Percentiles rank a stretch among this genome's conserved stretches.
phyloP scores from a whole-genome alignment of 2,113 vertebrate species.

The Eretmodus cyanostictus region DNA sequence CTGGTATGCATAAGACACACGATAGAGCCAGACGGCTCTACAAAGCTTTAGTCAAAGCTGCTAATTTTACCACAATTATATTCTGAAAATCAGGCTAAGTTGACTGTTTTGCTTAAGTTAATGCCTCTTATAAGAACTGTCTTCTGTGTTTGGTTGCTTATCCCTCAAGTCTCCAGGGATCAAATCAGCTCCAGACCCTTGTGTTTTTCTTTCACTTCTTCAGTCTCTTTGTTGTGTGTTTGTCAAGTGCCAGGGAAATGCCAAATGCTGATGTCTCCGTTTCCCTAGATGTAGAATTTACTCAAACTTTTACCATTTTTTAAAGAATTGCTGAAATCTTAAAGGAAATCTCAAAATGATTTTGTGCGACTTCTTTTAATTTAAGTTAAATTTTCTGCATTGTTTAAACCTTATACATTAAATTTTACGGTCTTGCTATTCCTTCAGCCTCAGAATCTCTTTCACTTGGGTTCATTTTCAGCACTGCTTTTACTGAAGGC shows the following conservation, averaged over 20 bases:
- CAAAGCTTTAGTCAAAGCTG: neutral
- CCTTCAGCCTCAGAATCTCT: neutral
- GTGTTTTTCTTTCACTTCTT: neutral
- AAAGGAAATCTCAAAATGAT: neutral
- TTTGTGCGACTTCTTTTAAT: neutral
- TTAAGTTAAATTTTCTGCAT: neutral
- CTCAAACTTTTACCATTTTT: neutral
- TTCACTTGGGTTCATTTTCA: constrained; percentile 6
- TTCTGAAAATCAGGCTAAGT: neutral
- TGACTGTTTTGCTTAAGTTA: neutral
- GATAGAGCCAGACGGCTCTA: neutral
- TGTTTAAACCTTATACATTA: neutral
- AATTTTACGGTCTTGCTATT: neutral
- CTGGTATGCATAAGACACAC: neutral
- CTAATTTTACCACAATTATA: neutral
- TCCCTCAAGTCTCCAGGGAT: neutral
- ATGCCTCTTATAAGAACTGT: neutral
- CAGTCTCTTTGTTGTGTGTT: neutral
- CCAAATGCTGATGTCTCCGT: neutral
- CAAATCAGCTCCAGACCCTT: neutral
- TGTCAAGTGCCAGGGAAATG: neutral
- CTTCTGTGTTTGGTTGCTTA: neutral
- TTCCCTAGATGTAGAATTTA: neutral
- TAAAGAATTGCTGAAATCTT: neutral
- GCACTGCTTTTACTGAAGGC: neutral